Base-by-base conservation (phyloP, 2,888 invertebrate genomes). In the Sarcophaga carnaria region DNA sequence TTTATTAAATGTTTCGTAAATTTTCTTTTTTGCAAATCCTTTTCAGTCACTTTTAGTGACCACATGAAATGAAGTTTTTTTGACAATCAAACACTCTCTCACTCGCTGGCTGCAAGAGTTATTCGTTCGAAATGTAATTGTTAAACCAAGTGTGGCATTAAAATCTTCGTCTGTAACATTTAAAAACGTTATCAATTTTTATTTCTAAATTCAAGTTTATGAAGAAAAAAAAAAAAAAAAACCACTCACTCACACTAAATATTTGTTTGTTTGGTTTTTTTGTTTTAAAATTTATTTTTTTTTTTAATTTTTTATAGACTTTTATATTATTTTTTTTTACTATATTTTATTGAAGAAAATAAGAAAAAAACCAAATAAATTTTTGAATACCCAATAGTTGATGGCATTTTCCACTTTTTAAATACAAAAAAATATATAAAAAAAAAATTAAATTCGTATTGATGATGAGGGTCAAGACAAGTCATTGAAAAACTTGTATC, bases 381-480 rank as follows among this genome's bases (percentile, higher is more conserved):
- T 71, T 79, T 69, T 74, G 49, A 63, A 54, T 74, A 54, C 60
- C 27, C 45, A 25, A 37, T 37, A 37, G 37, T 70, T 11, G 8
- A 47, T 71, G 49, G 62, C 64, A 76, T 71, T 80, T 85, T 71
- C 47, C 80, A 70, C 60, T 71, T 66, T 67, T 14, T 76, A 37
- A 59, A 22, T n/a, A 72, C 25, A 66, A 49, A n/a, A n/a, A 37
- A 45, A 63, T 25, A 60, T n/a, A 47, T 12, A 45, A 45, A n/a
- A 66, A 27, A 63, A 25, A 45, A 70, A 45, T 10, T 37, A 8
- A 37, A 37, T 37, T 37, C 63, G 27, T 87, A 81, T 83, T 83
- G 86, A 37, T 54, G 54, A 80, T 87, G 87, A 80, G 84, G 87
- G 87, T 87, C 87, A 87, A 75, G 79, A 67, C 76, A 87, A 87